phyloP scores from a whole-genome alignment of 1,140 invertebrate species.

The Pararge aegeria region DNA sequence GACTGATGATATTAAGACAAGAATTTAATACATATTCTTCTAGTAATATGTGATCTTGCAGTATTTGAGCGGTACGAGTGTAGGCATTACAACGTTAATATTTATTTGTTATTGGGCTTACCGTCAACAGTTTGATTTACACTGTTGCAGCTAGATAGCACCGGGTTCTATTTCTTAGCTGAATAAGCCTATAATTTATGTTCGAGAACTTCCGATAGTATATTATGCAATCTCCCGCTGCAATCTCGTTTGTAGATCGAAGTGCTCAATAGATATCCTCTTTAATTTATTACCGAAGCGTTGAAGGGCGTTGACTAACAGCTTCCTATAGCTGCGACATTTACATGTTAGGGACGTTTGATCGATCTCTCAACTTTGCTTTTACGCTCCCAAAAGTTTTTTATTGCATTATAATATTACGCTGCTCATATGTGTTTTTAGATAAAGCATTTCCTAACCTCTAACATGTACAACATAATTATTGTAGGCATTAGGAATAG shows the following conservation, averaged over 20 bases:
- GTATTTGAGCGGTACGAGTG: too few species aligned
- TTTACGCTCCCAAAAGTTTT: slow-evolving; percentile 22
- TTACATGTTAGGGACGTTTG: slow-evolving; percentile 29
- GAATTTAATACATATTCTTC: too few species aligned
- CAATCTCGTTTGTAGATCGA: slow-evolving; percentile 53
- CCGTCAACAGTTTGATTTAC: not conserved
- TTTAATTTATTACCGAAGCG: slow-evolving; percentile 60
- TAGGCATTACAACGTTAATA: too few species aligned
- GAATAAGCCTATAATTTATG: slow-evolving; percentile 41
- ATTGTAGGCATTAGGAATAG: too few species aligned
- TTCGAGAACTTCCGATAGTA: slow-evolving; percentile 32
- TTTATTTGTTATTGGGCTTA: not conserved
- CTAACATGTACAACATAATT: too few species aligned
- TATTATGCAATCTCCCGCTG: slow-evolving; percentile 49
- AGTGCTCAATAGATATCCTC: slow-evolving; percentile 58
- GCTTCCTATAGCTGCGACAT: slow-evolving; percentile 38
- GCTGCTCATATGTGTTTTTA: not conserved
- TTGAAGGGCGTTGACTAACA: slow-evolving; percentile 57
- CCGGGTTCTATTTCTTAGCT: slow-evolving; percentile 7
- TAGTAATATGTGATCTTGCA: too few species aligned
- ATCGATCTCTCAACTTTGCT: slow-evolving; percentile 33
- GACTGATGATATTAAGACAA: too few species aligned
- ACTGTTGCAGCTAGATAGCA: not conserved
- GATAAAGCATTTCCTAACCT: not conserved
- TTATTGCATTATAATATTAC: slow-evolving; percentile 30